Evolutionary conservation across 2,888 invertebrate genomes (phyloP).

Genomic region (Cinara cedri): DNA sequence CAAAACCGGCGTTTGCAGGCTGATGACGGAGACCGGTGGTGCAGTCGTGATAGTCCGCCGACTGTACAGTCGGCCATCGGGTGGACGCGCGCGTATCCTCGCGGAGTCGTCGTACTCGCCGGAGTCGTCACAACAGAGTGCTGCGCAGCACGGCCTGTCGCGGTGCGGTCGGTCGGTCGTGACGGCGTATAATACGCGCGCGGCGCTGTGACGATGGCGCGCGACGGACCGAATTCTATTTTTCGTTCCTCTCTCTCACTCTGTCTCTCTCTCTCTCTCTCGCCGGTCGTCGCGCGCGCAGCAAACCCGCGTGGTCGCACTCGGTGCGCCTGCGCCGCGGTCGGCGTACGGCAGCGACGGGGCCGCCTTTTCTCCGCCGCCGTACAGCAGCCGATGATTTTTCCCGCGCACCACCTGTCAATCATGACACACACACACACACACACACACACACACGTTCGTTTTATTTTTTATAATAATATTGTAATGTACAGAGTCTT

Average conservation of each 20-base stretch:
- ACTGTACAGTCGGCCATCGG: slow-evolving; percentile 53
- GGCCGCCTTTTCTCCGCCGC: slow-evolving; percentile 45
- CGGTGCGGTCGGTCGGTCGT: slow-evolving; percentile 13
- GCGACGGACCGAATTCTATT: slow-evolving; percentile 40
- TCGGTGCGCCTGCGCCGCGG: slow-evolving; percentile 41
- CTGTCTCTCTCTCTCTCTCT: neutral
- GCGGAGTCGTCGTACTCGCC: slow-evolving; percentile 4
- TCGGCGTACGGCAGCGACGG: neutral
- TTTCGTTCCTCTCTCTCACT: neutral
- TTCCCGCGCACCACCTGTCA: slow-evolving; percentile 60
- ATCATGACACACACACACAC: slow-evolving; percentile 38
- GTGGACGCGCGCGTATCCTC: slow-evolving; percentile 9
- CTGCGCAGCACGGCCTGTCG: neutral
- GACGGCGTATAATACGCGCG: neutral
- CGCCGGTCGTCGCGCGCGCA: slow-evolving; percentile 10
- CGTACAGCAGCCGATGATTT: slow-evolving; percentile 58
- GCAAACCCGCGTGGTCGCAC: neutral
- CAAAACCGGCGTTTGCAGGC: neutral
- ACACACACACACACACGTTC: neutral
- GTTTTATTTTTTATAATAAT: neutral
- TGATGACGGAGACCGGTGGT: neutral
- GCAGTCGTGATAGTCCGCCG: slow-evolving; percentile 33
- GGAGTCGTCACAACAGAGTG: slow-evolving; percentile 1
- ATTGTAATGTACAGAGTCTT: too few relatives aligned
- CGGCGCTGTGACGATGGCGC: slow-evolving; percentile 45